phyloP scores from a whole-genome alignment of 2,797 vertebrate genomes.

The Enteromius mattozi region DNA sequence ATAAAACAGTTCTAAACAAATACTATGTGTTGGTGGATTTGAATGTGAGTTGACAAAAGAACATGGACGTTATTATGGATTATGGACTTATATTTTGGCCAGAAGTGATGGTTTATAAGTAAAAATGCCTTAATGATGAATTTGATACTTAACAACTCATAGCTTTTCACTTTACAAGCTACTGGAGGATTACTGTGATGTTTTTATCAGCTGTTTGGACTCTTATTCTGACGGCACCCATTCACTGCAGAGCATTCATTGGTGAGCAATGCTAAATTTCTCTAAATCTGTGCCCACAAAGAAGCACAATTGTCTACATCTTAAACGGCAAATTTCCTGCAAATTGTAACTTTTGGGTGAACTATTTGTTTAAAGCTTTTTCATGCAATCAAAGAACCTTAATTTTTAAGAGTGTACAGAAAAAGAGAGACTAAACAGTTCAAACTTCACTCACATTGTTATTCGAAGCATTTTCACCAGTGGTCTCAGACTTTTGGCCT shows the following conservation, averaged over 20 bases:
- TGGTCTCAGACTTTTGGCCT: neutral
- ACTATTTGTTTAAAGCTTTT: neutral
- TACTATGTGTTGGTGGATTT: neutral
- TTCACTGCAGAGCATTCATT: neutral
- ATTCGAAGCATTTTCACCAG: constrained; percentile 1
- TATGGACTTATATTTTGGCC: neutral
- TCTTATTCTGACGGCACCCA: neutral
- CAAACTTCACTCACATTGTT: neutral
- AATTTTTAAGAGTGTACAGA: neutral
- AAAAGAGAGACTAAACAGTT: neutral
- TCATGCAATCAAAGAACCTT: neutral
- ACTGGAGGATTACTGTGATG: neutral
- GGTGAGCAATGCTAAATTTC: neutral
- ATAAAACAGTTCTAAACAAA: neutral
- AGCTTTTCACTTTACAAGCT: neutral
- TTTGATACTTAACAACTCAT: neutral
- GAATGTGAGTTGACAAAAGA: neutral
- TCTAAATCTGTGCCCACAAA: neutral
- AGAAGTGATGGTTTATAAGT: neutral
- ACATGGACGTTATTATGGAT: neutral
- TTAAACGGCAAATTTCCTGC: neutral
- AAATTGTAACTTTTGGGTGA: neutral
- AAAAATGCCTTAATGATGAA: neutral
- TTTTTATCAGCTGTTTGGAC: neutral
- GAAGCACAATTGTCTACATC: too few relatives aligned